Percentiles rank a stretch among this genome's conserved stretches.
These are phyloP conservation scores for Astreopora myriophthalma DNA, from an alignment of 64 coral and sea anemone species.

Conservation along the genomic window DNA sequence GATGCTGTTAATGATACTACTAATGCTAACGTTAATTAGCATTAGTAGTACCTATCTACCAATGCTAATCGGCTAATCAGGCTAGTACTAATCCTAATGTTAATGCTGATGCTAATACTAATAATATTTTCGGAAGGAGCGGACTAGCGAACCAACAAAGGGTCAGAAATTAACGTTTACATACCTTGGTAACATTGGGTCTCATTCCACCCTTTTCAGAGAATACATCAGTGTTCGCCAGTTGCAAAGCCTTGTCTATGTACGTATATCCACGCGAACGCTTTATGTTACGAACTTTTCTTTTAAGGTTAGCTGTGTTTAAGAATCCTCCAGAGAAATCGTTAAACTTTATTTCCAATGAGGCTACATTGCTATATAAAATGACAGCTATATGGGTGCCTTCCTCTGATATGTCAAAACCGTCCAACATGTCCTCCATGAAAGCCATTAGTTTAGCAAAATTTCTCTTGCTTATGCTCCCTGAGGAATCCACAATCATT, in stretches of 20 bases:
- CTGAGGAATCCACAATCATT: constrained; percentile 59
- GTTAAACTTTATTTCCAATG: constrained; percentile 25
- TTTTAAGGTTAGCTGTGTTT: constrained; percentile 44
- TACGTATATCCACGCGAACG: not conserved
- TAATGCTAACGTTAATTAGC: no score
- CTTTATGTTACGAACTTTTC: not conserved
- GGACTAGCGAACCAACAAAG: no score
- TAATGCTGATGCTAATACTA: no score
- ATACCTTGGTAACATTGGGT: constrained; percentile 47
- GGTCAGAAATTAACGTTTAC: not conserved
- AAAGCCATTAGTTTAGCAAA: constrained; percentile 5
- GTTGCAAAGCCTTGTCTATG: constrained; percentile 39
- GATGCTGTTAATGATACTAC: no score
- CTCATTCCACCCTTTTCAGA: constrained; percentile 48
- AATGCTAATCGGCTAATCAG: no score
- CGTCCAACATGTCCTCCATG: constrained; percentile 2
- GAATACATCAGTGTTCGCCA: constrained; percentile 47
- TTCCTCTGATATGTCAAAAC: constrained; percentile 29
- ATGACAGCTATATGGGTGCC: constrained; percentile 53
- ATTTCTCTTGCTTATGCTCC: constrained; percentile 39
- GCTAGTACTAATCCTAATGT: no score
- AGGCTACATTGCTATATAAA: constrained; percentile 19
- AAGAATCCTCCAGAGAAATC: not conserved
- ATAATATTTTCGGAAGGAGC: no score
- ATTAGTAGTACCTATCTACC: no score